phyloP scores from a whole-genome alignment of 2,888 invertebrate genomes.

The Lomographa bimaculata region DNA sequence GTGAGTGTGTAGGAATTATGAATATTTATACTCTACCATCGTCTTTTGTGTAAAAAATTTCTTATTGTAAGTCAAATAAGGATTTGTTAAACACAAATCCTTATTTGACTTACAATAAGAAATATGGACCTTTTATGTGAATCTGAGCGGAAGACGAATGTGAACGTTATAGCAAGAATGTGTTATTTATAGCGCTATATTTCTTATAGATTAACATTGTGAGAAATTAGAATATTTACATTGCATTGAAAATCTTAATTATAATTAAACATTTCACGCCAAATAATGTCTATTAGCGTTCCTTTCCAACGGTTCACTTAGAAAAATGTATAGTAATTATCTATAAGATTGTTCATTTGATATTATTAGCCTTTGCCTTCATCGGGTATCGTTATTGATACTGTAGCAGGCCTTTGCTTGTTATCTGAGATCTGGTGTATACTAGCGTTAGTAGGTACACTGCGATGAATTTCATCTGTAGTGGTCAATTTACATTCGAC shows the following conservation, averaged over 20 bases:
- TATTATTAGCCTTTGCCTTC: slow-evolving; percentile 79
- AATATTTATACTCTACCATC: no score
- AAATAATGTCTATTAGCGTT: slow-evolving; percentile 37
- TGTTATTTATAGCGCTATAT: background rate
- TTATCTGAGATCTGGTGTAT: slow-evolving; percentile 48
- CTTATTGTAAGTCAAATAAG: no score
- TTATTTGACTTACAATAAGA: no score
- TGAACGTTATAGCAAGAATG: background rate
- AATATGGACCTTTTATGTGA: no score
- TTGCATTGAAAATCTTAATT: slow-evolving; percentile 7
- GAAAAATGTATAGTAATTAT: slow-evolving; percentile 34
- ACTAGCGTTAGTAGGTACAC: slow-evolving; percentile 43
- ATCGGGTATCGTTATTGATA: slow-evolving; percentile 84
- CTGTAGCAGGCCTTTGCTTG: slow-evolving; percentile 69
- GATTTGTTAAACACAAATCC: no score
- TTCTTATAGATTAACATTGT: background rate
- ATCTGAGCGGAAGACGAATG: background rate
- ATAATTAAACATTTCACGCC: slow-evolving; percentile 33
- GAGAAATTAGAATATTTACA: slow-evolving; percentile 16
- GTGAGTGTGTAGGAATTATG: no score
- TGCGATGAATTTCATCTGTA: slow-evolving; percentile 64
- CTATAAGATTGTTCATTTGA: slow-evolving; percentile 31
- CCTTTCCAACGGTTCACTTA: slow-evolving; percentile 40
- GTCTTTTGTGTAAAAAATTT: no score
- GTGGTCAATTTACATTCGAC: slow-evolving; percentile 78